Conservation (phyloP, 2,888 invertebrate genomes). For the Nymphalis c-album region DNA sequence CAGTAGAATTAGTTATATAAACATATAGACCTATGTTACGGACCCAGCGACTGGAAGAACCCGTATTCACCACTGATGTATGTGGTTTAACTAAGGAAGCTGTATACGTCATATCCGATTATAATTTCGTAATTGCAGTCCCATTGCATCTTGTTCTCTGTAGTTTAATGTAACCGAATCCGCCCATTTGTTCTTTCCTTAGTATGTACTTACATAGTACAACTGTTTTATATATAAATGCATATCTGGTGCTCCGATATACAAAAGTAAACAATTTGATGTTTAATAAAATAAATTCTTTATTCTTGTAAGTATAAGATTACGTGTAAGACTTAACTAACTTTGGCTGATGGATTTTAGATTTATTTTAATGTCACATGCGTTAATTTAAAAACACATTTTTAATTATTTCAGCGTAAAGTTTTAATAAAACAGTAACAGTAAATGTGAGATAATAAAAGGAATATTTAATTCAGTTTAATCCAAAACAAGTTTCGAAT, state of each 20-base stretch:
- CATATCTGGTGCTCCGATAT: too few relatives aligned
- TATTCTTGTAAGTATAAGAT: too few relatives aligned
- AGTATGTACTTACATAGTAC: neutral
- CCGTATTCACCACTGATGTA: slow-evolving; percentile 15
- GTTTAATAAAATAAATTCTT: too few relatives aligned
- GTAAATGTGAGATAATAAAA: neutral
- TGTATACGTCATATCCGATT: slow-evolving; percentile 9
- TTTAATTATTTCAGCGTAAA: too few relatives aligned
- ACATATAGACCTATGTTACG: slow-evolving; percentile 49
- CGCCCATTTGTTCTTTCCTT: slow-evolving; percentile 21
- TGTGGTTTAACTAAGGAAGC: neutral
- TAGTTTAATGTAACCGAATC: slow-evolving; percentile 25
- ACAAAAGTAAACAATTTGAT: too few relatives aligned
- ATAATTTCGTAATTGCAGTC: slow-evolving; percentile 19
- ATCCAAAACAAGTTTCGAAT: slow-evolving; percentile 2
- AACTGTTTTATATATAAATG: too few relatives aligned
- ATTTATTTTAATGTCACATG: too few relatives aligned
- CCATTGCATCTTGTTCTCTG: slow-evolving; percentile 16
- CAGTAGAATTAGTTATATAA: neutral
- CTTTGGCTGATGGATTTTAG: too few relatives aligned
- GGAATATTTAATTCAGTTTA: neutral
- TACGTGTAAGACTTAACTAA: too few relatives aligned
- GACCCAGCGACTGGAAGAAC: slow-evolving; percentile 53
- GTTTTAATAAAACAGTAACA: too few relatives aligned
- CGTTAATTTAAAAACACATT: too few relatives aligned